Evolutionary conservation across 1,140 invertebrate genomes (phyloP).

Genomic region (Zelostemma sp.): DNA sequence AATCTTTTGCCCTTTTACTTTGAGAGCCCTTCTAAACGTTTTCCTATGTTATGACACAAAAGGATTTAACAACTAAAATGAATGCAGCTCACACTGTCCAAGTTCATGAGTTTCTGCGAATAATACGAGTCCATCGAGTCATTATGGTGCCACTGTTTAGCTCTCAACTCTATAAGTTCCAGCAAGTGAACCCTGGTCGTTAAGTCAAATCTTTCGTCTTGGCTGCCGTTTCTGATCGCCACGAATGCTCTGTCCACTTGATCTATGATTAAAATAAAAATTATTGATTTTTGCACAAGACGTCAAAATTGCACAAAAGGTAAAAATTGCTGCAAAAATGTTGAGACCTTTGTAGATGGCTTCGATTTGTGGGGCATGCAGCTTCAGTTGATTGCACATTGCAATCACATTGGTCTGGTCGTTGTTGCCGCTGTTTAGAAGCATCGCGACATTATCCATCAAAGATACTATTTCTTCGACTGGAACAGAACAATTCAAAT

Average conservation of each 20-base stretch:
- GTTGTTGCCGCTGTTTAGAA: constrained; percentile 75
- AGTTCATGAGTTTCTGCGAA: constrained; percentile 80
- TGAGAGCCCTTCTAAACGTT: too few species aligned
- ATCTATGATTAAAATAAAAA: constrained; percentile 54
- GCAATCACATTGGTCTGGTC: constrained; percentile 75
- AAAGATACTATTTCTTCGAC: constrained; percentile 80
- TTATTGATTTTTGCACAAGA: not conserved
- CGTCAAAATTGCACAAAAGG: not conserved
- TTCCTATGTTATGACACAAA: too few species aligned
- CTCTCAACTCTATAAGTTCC: constrained; percentile 89
- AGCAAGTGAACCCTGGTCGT: constrained; percentile 86
- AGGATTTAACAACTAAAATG: too few species aligned
- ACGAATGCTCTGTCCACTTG: constrained; percentile 82
- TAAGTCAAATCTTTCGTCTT: constrained; percentile 82
- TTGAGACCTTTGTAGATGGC: constrained; percentile 79
- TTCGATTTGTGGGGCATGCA: constrained; percentile 81
- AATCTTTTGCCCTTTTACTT: too few species aligned
- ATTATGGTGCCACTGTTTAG: constrained; percentile 85
- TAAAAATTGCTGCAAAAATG: not conserved
- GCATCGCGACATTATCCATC: constrained; percentile 78
- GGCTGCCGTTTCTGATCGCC: constrained; percentile 87
- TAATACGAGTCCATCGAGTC: constrained; percentile 88
- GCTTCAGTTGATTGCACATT: constrained; percentile 80
- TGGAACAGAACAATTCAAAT: constrained; percentile 66
- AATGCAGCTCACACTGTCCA: constrained; percentile 78